A percentile compares a stretch with the other conserved stretches of the same genome.
Evolutionary conservation across 1,140 invertebrate species (phyloP).

Genomic region (Oedothorax gibbosus): DNA sequence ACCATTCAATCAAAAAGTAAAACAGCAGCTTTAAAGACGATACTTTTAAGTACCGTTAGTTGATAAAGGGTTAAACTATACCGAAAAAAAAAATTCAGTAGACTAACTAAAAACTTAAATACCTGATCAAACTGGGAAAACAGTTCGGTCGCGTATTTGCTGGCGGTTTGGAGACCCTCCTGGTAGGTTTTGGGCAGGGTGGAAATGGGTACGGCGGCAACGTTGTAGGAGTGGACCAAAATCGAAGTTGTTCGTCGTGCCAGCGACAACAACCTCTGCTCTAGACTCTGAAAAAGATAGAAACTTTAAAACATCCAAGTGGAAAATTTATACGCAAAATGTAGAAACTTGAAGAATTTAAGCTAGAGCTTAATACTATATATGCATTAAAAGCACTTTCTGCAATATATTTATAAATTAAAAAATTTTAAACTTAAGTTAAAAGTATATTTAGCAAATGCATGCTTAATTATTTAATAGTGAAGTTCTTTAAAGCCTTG

Average conservation of each 20-base stretch:
- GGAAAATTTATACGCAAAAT: too few species aligned
- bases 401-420: background rate
- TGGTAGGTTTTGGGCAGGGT: conserved; percentile 12
- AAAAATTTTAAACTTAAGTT: background rate
- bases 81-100: too few species aligned
- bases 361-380: background rate
- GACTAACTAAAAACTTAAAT: background rate
- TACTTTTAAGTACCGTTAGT: too few species aligned
- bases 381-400: background rate
- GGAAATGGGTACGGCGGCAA: conserved; percentile 6
- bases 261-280: conserved; percentile 51
- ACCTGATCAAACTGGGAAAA: conserved; percentile 53
- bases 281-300: conserved; percentile 17
- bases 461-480: too few species aligned
- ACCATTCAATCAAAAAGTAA: too few species aligned
- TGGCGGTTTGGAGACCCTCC: conserved; percentile 31
- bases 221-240: conserved; percentile 45
- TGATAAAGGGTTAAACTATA: too few species aligned
- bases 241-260: conserved; percentile 46
- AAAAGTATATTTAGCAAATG: too few species aligned
- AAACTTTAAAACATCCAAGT: too few species aligned
- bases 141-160: conserved; percentile 47
- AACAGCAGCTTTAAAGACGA: too few species aligned
- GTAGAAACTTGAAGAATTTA: too few species aligned
- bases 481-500: too few species aligned